These are phyloP conservation scores for Neosilurus hyrtlii DNA, from an alignment of 2,797 vertebrate genomes.

Conservation along the genomic window DNA sequence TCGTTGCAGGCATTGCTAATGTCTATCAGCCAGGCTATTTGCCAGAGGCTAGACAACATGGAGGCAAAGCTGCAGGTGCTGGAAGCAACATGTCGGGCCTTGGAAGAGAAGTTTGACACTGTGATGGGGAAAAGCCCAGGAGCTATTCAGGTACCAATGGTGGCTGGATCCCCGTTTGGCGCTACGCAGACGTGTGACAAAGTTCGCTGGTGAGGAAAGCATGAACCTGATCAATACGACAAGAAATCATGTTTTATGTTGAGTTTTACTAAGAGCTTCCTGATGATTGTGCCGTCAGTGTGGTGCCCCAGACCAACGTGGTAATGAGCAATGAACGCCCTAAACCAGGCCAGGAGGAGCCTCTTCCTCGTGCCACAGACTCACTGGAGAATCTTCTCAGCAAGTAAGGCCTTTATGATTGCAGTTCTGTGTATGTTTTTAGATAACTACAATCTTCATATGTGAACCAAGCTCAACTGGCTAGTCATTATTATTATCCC, in stretches of 20 bases:
- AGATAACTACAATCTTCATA: background rate
- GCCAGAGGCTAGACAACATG: constrained; percentile 88
- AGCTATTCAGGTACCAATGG: constrained; percentile 96
- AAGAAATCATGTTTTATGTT: background rate
- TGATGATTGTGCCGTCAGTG: constrained; percentile 67
- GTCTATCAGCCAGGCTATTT: constrained; percentile 91
- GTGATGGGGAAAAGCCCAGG: constrained; percentile 88
- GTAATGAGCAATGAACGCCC: constrained; percentile 91
- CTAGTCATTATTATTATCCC: background rate
- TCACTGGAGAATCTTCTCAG: constrained; percentile 93
- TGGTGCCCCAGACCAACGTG: constrained; percentile 97
- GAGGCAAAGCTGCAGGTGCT: constrained; percentile 92
- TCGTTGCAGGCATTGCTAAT: constrained; percentile 82
- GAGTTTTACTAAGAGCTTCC: constrained; percentile 5
- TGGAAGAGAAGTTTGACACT: constrained; percentile 91
- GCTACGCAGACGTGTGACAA: constrained; percentile 99
- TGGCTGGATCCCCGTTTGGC: constrained; percentile 94
- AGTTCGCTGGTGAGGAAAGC: constrained; percentile 87
- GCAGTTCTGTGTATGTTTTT: background rate
- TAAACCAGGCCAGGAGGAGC: constrained; percentile 85
- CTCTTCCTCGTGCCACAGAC: constrained; percentile 74
- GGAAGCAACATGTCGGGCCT: constrained; percentile 88
- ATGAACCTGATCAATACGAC: background rate
- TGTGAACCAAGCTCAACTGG: background rate
- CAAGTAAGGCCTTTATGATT: constrained; percentile 79